Conservation (phyloP, 2,888 invertebrate genomes). For the Drosophila koepferae region DNA sequence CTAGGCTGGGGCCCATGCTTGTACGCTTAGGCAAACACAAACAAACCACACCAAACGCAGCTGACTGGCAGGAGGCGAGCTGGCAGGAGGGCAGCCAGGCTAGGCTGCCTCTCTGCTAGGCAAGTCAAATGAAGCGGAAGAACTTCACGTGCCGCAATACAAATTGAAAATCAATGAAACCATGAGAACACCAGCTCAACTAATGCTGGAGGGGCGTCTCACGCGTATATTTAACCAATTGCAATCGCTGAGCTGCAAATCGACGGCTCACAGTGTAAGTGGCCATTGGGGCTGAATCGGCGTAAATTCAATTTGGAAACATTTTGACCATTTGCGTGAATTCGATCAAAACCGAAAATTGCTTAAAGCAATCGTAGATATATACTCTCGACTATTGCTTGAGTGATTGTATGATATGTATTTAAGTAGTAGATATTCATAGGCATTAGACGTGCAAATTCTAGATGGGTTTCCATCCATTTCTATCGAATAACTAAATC, state of each 20-base stretch:
- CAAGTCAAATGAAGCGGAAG: conserved; percentile 68
- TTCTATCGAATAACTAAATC: not conserved
- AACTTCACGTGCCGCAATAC: conserved; percentile 74
- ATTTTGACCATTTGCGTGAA: conserved; percentile 26
- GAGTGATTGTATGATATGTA: too few species aligned
- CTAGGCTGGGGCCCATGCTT: conserved; percentile 41
- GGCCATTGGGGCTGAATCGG: conserved; percentile 27
- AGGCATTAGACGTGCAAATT: not conserved
- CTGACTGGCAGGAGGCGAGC: not conserved
- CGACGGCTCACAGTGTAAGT: conserved; percentile 35
- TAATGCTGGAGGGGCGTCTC: conserved; percentile 4
- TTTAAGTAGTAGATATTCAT: not conserved
- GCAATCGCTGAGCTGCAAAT: conserved; percentile 53
- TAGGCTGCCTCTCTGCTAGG: conserved; percentile 17
- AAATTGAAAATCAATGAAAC: conserved; percentile 75
- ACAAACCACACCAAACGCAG: conserved; percentile 18
- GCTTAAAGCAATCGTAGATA: conserved; percentile 4
- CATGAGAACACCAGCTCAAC: conserved; percentile 33
- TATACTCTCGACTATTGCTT: not conserved
- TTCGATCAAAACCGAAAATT: conserved; percentile 10
- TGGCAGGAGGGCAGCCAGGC: not conserved
- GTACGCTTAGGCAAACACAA: conserved; percentile 67
- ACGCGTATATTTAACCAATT: conserved; percentile 54
- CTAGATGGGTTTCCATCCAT: not conserved
- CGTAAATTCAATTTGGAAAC: conserved; percentile 54